Percentiles rank a stretch among this genome's conserved stretches.
These are phyloP conservation scores for Cotesia vestalis DNA, from an alignment of 1,140 invertebrate genomes.

Conservation along the genomic window DNA sequence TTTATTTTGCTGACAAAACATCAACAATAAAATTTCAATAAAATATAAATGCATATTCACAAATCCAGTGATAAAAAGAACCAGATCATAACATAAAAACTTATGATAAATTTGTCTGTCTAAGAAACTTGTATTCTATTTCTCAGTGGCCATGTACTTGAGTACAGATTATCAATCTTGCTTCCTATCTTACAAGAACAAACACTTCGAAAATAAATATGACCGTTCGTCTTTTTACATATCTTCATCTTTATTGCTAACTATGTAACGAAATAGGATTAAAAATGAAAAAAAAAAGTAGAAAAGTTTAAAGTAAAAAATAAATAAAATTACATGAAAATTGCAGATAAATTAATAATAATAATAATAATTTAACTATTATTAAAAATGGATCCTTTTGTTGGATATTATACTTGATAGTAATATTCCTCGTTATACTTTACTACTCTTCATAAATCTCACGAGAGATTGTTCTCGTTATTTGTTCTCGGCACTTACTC, in stretches of 20 bases:
- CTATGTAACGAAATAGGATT: no score
- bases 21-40: no score
- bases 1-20: not conserved
- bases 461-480: conserved; percentile 11
- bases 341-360: no score
- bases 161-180: conserved; percentile 31
- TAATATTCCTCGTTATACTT: not conserved
- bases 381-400: not conserved
- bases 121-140: not conserved
- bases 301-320: no score
- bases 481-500: conserved; percentile 13
- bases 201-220: conserved; percentile 26
- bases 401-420: not conserved
- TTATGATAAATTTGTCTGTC: not conserved
- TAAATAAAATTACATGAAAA: no score
- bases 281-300: no score
- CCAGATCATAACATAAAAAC: no score
- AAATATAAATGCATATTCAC: no score
- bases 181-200: conserved; percentile 28
- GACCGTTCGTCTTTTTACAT: not conserved
- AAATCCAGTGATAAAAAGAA: no score
- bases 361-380: no score
- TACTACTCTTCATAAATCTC: not conserved
- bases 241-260: not conserved
- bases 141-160: conserved; percentile 28